Base-by-base conservation (phyloP, 53 echinoderm and acorn worm genomes). In the Holothuria scabra region DNA sequence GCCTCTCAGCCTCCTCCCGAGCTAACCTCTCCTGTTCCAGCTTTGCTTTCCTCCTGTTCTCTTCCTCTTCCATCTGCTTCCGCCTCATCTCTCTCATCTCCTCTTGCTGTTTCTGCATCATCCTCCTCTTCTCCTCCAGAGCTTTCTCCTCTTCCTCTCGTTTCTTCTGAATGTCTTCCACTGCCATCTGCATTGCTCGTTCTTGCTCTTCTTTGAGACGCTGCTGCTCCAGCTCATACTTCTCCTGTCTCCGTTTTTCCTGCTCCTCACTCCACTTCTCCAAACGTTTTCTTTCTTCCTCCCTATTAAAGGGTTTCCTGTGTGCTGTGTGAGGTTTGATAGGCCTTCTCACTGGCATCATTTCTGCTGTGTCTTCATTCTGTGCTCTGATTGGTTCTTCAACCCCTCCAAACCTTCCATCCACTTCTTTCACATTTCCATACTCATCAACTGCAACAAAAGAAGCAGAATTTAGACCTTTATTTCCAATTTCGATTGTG, bases 201-300 rank as follows among this genome's bases (percentile, higher is more conserved):
- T 90, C 90, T 65, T 90, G 86, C 78, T 97, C 91, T 33, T 93
- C 90, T 46, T 82, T 57, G 31, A 97, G 85, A 56, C 92, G 57
- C 68, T 90, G 65, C 67, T 92, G 93, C 59, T 97, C 97, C 84
- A 92, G 94, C 64, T 88, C 88, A 21, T 97, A 94, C 72, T 94
- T 90, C 62, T 94, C 91, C 60, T 88, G 90, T 34, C 94, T 83
- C 57, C 91, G 67, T 28, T 90, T 83, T 56, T 97, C 97, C 80
- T 97, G 97, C 75, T 97, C 97, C 56, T 89, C 86, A 60, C 94
- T 94, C 97, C 94, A 97, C 56, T 80, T 88, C 83, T 97, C 97
- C 66, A 97, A 46, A 38, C 92, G 56, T 80, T 92, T 94, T 59
- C 92, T 85, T 89, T 97, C 97, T 41, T 97, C 92, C 11, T 94